Base-by-base conservation (phyloP, 2,888 invertebrate genomes). In the Dicyrtoma fusca region DNA sequence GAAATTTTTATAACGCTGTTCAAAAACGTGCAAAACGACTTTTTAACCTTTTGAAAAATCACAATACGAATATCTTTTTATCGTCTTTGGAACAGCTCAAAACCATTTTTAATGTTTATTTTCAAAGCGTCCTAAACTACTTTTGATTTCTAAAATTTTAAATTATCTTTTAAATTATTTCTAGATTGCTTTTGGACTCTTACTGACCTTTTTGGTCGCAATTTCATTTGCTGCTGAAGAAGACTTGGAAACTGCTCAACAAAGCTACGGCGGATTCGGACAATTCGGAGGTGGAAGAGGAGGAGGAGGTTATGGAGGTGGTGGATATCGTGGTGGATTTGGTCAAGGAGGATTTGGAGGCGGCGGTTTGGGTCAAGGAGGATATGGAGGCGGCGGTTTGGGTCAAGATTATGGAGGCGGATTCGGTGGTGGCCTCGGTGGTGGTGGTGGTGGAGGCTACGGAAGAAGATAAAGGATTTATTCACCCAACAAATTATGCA, bases 271-370 rank as follows among this genome's bases (percentile, higher is more conserved):
- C 2, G 64, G 64, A n/a, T n/a, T n/a, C n/a, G n/a, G n/a, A n/a
- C n/a, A n/a, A n/a, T 47, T 26, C n/a, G 62, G 62, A 25, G 61
- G 61, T 10, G 34, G 61, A 5, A 26, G 61, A n/a, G n/a, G n/a
- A n/a, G n/a, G n/a, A n/a, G 61, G 61, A 34, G 59, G 59, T 10
- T 61, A 26, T 25, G 61, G 61, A 13, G n/a, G 51, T 51, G 51
- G 51, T n/a, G 17, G 8, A n/a, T 17, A 21, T 13, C 5, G 49
- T 6, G 49, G 49, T n/a, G 5, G 49, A 6, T 4, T 3, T 17
- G 49, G 49, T 6, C 4, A 17, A 11, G 51, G 51, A 8, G 21
- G 6, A 17, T 47, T 47, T 8, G 61, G 61, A 26, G 5, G 61
- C 3, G 61, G 61, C 5, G 61, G 61, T 8, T 61, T 26, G 8